Base-by-base conservation (phyloP, 1,140 invertebrate genomes). In the Scylla paramamosain region DNA sequence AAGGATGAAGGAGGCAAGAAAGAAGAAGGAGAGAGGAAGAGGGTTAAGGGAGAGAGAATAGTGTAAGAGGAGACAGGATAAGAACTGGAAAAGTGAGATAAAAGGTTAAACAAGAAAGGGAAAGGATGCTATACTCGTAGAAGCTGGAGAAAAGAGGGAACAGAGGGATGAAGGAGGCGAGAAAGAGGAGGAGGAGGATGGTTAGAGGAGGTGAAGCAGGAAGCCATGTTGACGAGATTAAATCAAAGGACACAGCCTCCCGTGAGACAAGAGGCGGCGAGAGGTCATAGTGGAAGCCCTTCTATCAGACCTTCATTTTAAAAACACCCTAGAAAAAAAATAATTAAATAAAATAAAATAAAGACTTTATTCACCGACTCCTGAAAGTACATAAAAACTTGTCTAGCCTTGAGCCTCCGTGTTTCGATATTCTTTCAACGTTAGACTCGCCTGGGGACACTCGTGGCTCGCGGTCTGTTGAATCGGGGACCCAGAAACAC, bases 381-480 rank as follows among this genome's bases (percentile, higher is more conserved):
- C 25, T 77, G 67, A 77, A 77, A 77, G 67, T 77, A 77, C 67
- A 77, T 77, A n/a, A 77, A 77, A 77, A 77, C 67, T 77, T 77
- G 20, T n/a, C 67, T n/a, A 7, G 20, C 67, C 67, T 77, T 77
- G 4, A 25, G 20, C 25, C 67, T 77, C 67, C 67, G 20, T n/a
- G 67, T 77, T 77, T n/a, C 67, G 67, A 77, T 77, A 77, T 77
- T 77, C 67, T 77, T 77, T 77, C 20, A n/a, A n/a, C 67, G 67
- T 77, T 20, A n/a, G 6, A 25, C 67, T 77, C 67, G 16, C 67
- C 67, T n/a, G 20, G 6, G 67, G 67, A n/a, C 25, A 77, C 67
- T 77, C 20, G 67, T 59, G 25, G n/a, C 67, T 77, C 20, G 20
- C 67, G 67, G 67, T 77, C 20, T n/a, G 67, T 77, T 77, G 67